phyloP scores from a whole-genome alignment of 2,888 invertebrate genomes.

The Xestia c-nigrum region DNA sequence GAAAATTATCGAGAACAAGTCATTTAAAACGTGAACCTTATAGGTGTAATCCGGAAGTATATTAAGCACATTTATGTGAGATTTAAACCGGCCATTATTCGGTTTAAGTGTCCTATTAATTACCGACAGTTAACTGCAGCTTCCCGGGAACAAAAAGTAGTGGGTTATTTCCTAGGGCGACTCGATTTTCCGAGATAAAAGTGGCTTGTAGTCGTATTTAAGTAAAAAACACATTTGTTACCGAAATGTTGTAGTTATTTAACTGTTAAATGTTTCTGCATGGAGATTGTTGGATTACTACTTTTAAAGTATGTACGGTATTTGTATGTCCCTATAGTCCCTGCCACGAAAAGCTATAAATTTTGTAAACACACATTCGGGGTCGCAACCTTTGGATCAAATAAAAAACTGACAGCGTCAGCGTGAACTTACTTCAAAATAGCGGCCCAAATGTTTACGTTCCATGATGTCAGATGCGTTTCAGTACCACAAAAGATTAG shows the following conservation, averaged over 20 bases:
- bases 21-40: background rate
- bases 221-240: constrained; percentile 5
- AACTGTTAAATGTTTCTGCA: constrained; percentile 1
- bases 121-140: constrained; percentile 50
- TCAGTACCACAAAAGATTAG: no score
- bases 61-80: constrained; percentile 43
- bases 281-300: background rate
- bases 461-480: no score
- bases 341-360: no score
- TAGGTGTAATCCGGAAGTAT: constrained; percentile 28
- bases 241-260: background rate
- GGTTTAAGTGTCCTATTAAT: constrained; percentile 56
- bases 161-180: constrained; percentile 18
- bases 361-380: no score
- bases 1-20: constrained; percentile 27
- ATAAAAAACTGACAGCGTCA: no score
- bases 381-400: no score
- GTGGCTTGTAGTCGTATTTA: background rate
- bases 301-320: background rate
- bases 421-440: no score
- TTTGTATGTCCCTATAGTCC: no score
- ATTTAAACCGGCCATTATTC: constrained; percentile 56
- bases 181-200: constrained; percentile 40
- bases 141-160: constrained; percentile 45
- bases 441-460: no score